A percentile compares a stretch with the other conserved stretches of the same genome.
These are phyloP conservation scores for Bedellia somnulentella DNA, from an alignment of 2,888 invertebrate genomes.

Conservation along the genomic window DNA sequence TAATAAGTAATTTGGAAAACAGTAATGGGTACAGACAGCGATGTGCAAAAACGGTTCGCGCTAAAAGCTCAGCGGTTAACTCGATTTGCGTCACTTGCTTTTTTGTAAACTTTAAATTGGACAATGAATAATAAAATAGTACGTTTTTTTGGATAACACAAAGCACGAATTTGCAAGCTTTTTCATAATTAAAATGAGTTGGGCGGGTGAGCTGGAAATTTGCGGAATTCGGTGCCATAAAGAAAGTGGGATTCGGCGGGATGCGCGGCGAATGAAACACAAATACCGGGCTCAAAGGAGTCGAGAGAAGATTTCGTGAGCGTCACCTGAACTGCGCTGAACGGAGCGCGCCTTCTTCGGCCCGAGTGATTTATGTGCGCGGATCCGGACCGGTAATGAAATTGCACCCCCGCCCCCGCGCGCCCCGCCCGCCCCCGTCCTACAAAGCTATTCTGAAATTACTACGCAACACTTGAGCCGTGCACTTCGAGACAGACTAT, in stretches of 20 bases:
- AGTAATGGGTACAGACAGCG: constrained; percentile 56
- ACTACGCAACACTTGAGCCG: constrained; percentile 48
- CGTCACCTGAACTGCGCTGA: constrained; percentile 62
- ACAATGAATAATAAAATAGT: constrained; percentile 9
- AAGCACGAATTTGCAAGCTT: constrained; percentile 15
- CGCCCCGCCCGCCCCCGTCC: constrained; percentile 7
- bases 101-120: constrained; percentile 24
- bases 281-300: constrained; percentile 36
- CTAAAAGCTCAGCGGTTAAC: constrained; percentile 59
- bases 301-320: constrained; percentile 34
- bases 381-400: constrained; percentile 62
- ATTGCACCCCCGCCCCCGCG: constrained; percentile 48
- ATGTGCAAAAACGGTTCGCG: constrained; percentile 51
- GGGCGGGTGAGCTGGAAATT: constrained; percentile 25
- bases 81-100: constrained; percentile 50
- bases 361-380: constrained; percentile 59
- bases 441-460: constrained; percentile 55
- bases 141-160: constrained; percentile 5
- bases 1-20: constrained; percentile 56
- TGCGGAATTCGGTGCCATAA: constrained; percentile 47
- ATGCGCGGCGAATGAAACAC: constrained; percentile 37
- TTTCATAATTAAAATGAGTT: constrained; percentile 41
- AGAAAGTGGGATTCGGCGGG: constrained; percentile 43
- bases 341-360: constrained; percentile 53
- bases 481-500: constrained; percentile 24